phyloP scores from a whole-genome alignment of 2,113 vertebrate genomes.

The Chloroceryle aenea region DNA sequence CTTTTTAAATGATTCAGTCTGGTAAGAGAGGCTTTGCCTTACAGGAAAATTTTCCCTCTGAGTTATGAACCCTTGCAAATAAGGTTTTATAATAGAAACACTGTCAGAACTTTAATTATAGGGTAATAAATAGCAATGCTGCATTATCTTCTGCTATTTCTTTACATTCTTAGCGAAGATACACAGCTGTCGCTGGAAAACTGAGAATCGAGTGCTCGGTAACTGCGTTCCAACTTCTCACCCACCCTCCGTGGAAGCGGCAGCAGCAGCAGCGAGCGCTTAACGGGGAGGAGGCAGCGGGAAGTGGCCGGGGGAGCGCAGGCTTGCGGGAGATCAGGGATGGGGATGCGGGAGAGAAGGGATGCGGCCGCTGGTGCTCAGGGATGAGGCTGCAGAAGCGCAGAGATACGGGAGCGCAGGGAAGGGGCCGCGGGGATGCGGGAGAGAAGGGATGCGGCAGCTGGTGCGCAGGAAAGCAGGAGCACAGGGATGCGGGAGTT shows the following conservation, averaged over 20 bases:
- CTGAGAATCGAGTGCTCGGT: conserved; percentile 60
- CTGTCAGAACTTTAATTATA: conserved; percentile 80
- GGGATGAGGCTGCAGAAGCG: not conserved
- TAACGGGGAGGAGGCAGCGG: conserved; percentile 30
- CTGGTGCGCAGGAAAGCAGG: no score
- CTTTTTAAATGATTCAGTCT: conserved; percentile 6
- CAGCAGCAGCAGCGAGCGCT: conserved; percentile 3
- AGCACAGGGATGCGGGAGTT: no score
- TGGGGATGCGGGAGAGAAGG: not conserved
- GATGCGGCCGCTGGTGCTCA: not conserved
- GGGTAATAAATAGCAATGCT: conserved; percentile 80
- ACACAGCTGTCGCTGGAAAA: conserved; percentile 78
- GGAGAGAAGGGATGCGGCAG: not conserved
- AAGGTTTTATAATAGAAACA: conserved; percentile 74
- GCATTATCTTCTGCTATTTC: conserved; percentile 77
- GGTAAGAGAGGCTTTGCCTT: conserved; percentile 37
- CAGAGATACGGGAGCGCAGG: not conserved
- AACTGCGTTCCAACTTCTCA: conserved; percentile 32
- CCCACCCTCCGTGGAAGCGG: conserved; percentile 38
- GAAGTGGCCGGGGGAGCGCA: not conserved
- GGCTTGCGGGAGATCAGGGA: not conserved
- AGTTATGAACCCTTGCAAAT: conserved; percentile 80
- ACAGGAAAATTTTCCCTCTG: conserved; percentile 68
- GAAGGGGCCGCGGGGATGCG: not conserved
- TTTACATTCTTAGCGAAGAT: conserved; percentile 49